Base-by-base conservation (phyloP, 2,797 vertebrate species). In the Lithobates pipiens region DNA sequence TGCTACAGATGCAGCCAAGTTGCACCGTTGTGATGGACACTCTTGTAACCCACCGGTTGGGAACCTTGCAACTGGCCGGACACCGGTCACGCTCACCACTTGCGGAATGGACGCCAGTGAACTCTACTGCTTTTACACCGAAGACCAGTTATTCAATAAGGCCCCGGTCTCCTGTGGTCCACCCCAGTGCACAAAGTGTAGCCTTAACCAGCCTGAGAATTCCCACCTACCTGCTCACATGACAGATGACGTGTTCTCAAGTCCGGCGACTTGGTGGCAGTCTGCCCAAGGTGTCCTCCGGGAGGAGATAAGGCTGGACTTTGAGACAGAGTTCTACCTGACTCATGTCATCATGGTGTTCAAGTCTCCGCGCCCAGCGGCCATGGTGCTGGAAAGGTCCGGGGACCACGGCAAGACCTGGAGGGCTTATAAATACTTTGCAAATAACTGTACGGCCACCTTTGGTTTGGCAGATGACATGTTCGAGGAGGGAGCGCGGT, bases 11-110 rank as follows among this genome's bases (percentile, higher is more conserved):
- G 78, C 90, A 44, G 1, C 0, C 16, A 90, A 88, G 88, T 65
- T 82, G 2, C 90, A 85, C 93, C 93, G 88, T 71, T 98, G 96
- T 86, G 90, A 75, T 0, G 93, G 95, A 67, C 94, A 29, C 0
- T 94, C 96, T 77, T 98, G 97, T 87, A 97, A 96, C 89, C 96
- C 97, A 69, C 93, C 96, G 0, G 91, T 98, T 83, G 96, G 95
- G 61, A 97, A 98, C 92, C 93, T 98, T 39, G 96, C 95, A 0
- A 93, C 88, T 16, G 96, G 97, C 85, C 93, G 97, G 89, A 94
- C 86, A 0, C 95, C 97, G 27, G 82, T 88, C 88, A 97, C 94
- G 6, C 89, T 90, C 81, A 91, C 87, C 69, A 89, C 90, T 0
- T 95, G 93, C 75, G 94, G 93, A 61, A 90, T 92, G 89, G 94